These are phyloP conservation scores for Hypanus sabinus DNA, from an alignment of 2,113 vertebrate species.

Conservation along the genomic window DNA sequence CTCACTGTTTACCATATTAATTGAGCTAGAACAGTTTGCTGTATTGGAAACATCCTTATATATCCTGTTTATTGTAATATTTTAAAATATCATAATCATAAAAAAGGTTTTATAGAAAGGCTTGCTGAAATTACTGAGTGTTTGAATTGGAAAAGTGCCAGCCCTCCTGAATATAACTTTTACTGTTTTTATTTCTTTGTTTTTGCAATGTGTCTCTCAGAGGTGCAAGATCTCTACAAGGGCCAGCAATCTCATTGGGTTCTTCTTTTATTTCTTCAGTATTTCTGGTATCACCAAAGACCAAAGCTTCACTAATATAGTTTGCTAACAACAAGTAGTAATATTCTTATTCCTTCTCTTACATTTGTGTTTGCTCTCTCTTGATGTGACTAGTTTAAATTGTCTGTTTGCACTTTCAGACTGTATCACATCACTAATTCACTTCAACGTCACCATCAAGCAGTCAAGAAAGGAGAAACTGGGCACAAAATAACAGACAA, in stretches of 20 bases:
- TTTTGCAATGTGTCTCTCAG: neutral
- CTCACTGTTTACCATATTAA: neutral
- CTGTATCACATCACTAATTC: neutral
- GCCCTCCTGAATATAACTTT: neutral
- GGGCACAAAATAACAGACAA: neutral
- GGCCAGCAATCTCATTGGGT: neutral
- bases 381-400: neutral
- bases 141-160: neutral
- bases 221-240: neutral
- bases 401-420: neutral
- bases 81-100: neutral
- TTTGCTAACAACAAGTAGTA: neutral
- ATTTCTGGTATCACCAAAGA: neutral
- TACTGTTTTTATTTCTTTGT: neutral
- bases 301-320: neutral
- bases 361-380: neutral
- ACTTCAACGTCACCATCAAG: neutral
- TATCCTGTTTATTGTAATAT: neutral
- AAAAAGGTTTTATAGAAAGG: neutral
- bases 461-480: neutral
- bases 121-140: neutral
- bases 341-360: neutral
- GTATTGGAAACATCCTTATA: neutral
- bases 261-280: neutral
- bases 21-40: neutral